phyloP scores from a whole-genome alignment of 2,888 invertebrate species.

The Ichneumoninae sp. region DNA sequence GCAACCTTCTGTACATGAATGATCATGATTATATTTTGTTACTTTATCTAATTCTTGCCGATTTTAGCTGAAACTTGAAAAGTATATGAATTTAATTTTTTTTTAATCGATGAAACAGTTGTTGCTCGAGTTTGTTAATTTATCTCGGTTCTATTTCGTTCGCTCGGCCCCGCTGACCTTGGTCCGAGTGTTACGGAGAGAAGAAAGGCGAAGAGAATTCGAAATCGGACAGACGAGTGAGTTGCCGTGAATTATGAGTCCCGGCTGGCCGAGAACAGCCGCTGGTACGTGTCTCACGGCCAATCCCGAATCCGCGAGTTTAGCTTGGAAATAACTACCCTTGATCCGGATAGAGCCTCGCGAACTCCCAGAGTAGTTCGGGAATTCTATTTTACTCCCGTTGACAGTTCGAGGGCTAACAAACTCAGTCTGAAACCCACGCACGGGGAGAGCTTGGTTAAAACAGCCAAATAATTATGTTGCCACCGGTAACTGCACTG shows the following conservation, averaged over 20 bases:
- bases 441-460: background rate
- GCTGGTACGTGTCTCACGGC: constrained; percentile 26
- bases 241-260: constrained; percentile 53
- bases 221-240: constrained; percentile 39
- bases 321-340: constrained; percentile 69
- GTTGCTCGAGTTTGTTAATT: background rate
- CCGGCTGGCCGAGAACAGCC: constrained; percentile 11
- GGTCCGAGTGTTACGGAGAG: constrained; percentile 8
- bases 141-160: background rate
- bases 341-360: constrained; percentile 65
- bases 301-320: constrained; percentile 57
- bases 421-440: constrained; percentile 21
- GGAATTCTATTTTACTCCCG: constrained; percentile 64
- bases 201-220: constrained; percentile 23
- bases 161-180: constrained; percentile 38
- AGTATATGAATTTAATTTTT: background rate
- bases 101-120: background rate
- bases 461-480: background rate
- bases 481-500: background rate
- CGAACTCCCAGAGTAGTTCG: constrained; percentile 62
- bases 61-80: too few relatives aligned
- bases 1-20: too few relatives aligned
- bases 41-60: too few relatives aligned
- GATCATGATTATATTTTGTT: too few relatives aligned
- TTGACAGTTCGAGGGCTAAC: constrained; percentile 33